Evolutionary conservation across 1,140 invertebrate species (phyloP).

Genomic region (Drosophila miranda): DNA sequence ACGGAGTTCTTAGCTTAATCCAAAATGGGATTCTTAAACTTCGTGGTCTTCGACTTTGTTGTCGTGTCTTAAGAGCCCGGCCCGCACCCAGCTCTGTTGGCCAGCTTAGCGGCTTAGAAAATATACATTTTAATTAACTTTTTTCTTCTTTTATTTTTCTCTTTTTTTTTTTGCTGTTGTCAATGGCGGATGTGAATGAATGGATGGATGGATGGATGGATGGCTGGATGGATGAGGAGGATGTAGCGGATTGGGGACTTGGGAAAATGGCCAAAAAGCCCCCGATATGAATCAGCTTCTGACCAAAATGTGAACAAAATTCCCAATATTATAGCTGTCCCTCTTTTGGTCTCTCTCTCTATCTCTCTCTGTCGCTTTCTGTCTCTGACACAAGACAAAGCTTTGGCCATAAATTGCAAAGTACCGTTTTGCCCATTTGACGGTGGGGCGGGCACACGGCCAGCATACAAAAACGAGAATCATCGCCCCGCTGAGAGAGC

Average conservation of each 20-base stretch:
- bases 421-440: slow-evolving; percentile 64
- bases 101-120: slow-evolving; percentile 22
- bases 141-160: not conserved
- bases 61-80: too few species aligned
- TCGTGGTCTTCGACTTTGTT: too few species aligned
- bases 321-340: slow-evolving; percentile 42
- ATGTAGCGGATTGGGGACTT: slow-evolving; percentile 15
- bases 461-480: slow-evolving; percentile 53
- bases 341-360: not conserved
- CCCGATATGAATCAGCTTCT: slow-evolving; percentile 71
- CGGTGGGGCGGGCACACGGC: slow-evolving; percentile 38
- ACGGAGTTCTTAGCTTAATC: too few species aligned
- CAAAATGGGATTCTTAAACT: too few species aligned
- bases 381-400: slow-evolving; percentile 42
- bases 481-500: slow-evolving; percentile 39
- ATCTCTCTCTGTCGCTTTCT: not conserved
- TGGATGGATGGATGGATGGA: slow-evolving; percentile 8
- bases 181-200: slow-evolving; percentile 42
- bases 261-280: slow-evolving; percentile 50
- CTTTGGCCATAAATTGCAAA: slow-evolving; percentile 71
- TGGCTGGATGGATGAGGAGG: slow-evolving; percentile 12
- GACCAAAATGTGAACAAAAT: slow-evolving; percentile 59
- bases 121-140: slow-evolving; percentile 68
- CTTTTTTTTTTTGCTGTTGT: slow-evolving; percentile 2
- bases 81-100: too few species aligned